These are phyloP conservation scores for Azorinus chamasolen DNA, from an alignment of 2,888 invertebrate species.

Conservation along the genomic window DNA sequence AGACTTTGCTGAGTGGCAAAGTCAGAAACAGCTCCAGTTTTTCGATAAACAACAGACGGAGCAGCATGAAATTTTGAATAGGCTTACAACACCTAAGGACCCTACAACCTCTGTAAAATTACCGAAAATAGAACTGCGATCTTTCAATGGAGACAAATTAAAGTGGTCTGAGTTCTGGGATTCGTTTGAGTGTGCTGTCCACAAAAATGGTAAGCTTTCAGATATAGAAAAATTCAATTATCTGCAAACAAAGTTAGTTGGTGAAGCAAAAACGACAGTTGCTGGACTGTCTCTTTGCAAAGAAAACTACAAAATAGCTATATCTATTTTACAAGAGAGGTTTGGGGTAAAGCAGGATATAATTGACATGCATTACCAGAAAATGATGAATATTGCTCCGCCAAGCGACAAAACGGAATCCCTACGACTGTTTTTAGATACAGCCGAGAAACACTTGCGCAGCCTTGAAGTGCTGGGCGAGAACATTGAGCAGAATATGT, in stretches of 20 bases:
- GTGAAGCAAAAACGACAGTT: slow-evolving; percentile 20
- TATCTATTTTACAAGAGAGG: slow-evolving; percentile 31
- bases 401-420: slow-evolving; percentile 21
- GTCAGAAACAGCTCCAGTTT: neutral
- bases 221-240: slow-evolving; percentile 51
- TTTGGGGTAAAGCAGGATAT: slow-evolving; percentile 40
- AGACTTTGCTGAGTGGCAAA: neutral
- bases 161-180: slow-evolving; percentile 39
- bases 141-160: slow-evolving; percentile 29
- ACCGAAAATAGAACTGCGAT: slow-evolving; percentile 27
- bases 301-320: slow-evolving; percentile 39
- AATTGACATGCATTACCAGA: slow-evolving; percentile 33
- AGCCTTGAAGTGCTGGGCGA: slow-evolving; percentile 29
- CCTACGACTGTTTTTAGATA: slow-evolving; percentile 21
- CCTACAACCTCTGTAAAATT: slow-evolving; percentile 17
- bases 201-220: slow-evolving; percentile 28
- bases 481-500: slow-evolving; percentile 26
- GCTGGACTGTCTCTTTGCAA: slow-evolving; percentile 29
- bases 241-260: slow-evolving; percentile 29
- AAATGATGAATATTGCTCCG: slow-evolving; percentile 31
- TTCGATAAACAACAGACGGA: neutral
- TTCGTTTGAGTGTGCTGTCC: slow-evolving; percentile 36
- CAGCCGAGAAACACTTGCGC: slow-evolving; percentile 22
- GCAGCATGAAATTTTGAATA: slow-evolving; percentile 3
- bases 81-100: neutral